These are phyloP conservation scores for Dysmachus trigonus DNA, from an alignment of 2,888 invertebrate genomes.

Conservation along the genomic window DNA sequence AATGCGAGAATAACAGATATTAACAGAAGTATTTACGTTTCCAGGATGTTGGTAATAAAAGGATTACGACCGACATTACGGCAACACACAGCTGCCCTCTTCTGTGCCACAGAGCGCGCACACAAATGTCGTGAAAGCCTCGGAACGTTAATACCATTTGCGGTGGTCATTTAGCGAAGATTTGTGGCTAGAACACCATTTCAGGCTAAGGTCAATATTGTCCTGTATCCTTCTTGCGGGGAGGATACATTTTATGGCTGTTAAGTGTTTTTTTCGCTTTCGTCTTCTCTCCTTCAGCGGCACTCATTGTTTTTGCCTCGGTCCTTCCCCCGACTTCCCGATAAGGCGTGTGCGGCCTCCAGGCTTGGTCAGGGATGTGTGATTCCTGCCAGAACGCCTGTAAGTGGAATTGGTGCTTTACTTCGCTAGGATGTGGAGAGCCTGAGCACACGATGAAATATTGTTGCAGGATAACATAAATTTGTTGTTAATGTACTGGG, in stretches of 20 bases:
- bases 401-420: conserved; percentile 46
- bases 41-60: conserved; percentile 49
- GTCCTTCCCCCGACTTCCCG: neutral
- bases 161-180: conserved; percentile 50
- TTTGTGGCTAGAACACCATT: conserved; percentile 50
- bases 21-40: conserved; percentile 50
- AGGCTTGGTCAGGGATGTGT: neutral
- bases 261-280: conserved; percentile 48
- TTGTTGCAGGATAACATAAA: conserved; percentile 51
- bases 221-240: conserved; percentile 47
- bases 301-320: conserved; percentile 12
- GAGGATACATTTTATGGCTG: conserved; percentile 49
- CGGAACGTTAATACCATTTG: conserved; percentile 50
- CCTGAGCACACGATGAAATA: conserved; percentile 45
- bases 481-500: conserved; percentile 51
- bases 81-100: conserved; percentile 36
- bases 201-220: conserved; percentile 49
- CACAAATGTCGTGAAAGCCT: conserved; percentile 34
- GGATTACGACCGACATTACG: conserved; percentile 48
- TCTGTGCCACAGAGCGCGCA: neutral
- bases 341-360: neutral
- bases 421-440: conserved; percentile 30
- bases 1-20: conserved; percentile 50
- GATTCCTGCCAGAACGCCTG: conserved; percentile 27
- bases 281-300: neutral